Evolutionary conservation across 2,113 vertebrate genomes (phyloP).

Genomic region (Lycocorax pyrrhopterus): DNA sequence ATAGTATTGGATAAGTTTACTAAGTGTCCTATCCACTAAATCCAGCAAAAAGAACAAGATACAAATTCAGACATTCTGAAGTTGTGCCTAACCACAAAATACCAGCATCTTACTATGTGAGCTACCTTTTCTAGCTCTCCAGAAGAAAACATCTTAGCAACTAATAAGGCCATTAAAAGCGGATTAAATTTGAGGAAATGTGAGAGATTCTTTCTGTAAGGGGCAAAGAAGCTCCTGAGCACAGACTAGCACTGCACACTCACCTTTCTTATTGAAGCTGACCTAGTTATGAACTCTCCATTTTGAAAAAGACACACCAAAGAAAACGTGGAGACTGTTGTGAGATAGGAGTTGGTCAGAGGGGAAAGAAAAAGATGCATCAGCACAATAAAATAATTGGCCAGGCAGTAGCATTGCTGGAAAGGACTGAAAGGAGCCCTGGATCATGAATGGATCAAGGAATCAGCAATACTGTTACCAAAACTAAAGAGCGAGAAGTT

Average conservation of each 20-base stretch:
- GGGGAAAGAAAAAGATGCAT: not conserved
- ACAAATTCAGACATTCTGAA: not conserved
- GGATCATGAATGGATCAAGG: not conserved
- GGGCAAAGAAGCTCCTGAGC: not conserved
- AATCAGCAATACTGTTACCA: not conserved
- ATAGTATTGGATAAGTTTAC: not conserved
- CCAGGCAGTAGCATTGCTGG: not conserved
- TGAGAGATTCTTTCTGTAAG: not conserved
- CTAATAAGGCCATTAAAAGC: not conserved
- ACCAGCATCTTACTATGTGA: not conserved
- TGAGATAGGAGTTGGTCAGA: not conserved
- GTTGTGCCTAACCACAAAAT: not conserved
- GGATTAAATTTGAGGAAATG: not conserved
- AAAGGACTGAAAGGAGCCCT: not conserved
- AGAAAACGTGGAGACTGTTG: not conserved
- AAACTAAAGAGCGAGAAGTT: not conserved
- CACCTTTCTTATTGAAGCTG: constrained; percentile 2
- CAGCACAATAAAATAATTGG: constrained; percentile 5
- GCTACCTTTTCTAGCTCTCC: not conserved
- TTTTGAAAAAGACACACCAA: constrained; percentile 18
- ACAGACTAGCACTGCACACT: not conserved
- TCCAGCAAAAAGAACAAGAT: not conserved
- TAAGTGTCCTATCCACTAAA: not conserved
- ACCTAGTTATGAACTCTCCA: not conserved
- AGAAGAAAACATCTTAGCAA: not conserved